Percentiles rank a stretch among this genome's conserved stretches.
Evolutionary conservation across 1,140 invertebrate species (phyloP).

Genomic region (Philopotamus ludificatus): DNA sequence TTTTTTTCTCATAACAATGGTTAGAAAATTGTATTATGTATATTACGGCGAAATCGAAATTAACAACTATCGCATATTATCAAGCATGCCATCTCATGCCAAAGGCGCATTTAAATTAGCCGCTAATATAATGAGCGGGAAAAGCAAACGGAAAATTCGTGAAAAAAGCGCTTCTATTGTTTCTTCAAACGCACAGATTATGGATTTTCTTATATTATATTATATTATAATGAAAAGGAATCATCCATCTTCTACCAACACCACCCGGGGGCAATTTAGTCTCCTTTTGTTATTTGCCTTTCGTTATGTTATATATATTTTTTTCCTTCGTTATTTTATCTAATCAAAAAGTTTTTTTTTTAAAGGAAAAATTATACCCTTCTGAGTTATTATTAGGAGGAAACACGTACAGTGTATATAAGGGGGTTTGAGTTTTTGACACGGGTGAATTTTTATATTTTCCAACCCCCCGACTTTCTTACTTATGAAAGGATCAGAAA

Average conservation of each 20-base stretch:
- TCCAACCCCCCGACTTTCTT: conserved; percentile 27
- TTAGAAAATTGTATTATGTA: too few relatives aligned
- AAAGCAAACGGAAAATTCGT: conserved; percentile 15
- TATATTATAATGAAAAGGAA: conserved; percentile 32
- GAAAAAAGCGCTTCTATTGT: conserved; percentile 22
- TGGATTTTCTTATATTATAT: conserved; percentile 15
- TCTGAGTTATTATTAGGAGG: conserved; percentile 53
- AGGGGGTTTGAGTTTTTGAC: conserved; percentile 37
- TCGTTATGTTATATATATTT: conserved; percentile 22
- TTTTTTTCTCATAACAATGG: conserved; percentile 30
- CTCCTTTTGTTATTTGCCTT: conserved; percentile 38
- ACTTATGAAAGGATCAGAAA: conserved; percentile 12
- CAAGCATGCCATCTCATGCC: conserved; percentile 20
- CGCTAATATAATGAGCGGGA: not conserved
- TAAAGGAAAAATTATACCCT: conserved; percentile 58
- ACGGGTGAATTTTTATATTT: not conserved
- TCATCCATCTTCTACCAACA: conserved; percentile 27
- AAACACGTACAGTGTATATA: conserved; percentile 53
- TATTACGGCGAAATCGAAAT: too few relatives aligned
- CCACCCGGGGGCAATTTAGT: conserved; percentile 29
- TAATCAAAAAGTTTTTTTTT: conserved; percentile 57
- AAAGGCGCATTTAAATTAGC: conserved; percentile 23
- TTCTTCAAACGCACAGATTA: conserved; percentile 23
- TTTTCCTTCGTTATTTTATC: conserved; percentile 57
- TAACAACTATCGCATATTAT: too few relatives aligned